phyloP scores from a whole-genome alignment of 53 echinoderm and acorn worm species.

The Stichopus horrens region DNA sequence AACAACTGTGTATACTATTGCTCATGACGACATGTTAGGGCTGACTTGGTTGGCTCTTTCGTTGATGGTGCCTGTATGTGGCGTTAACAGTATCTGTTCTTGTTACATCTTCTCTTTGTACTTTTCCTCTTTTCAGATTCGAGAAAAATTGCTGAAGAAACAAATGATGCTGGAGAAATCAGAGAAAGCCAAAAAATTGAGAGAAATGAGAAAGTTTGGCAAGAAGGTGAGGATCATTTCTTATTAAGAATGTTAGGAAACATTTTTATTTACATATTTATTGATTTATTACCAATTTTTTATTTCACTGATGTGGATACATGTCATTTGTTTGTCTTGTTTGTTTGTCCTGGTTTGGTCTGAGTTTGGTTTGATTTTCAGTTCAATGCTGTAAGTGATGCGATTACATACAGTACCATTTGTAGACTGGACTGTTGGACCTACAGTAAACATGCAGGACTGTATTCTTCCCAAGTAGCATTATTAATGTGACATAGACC shows the following conservation, averaged over 20 bases:
- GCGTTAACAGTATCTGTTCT: too few relatives aligned
- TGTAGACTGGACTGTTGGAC: too few relatives aligned
- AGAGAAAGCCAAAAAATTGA: slow-evolving; percentile 94
- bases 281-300: background rate
- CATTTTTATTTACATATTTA: background rate
- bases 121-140: slow-evolving; percentile 56
- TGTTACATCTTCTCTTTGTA: background rate
- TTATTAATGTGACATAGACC: too few relatives aligned
- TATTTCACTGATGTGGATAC: background rate
- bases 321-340: background rate
- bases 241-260: background rate
- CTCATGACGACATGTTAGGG: too few relatives aligned
- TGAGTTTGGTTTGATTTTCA: background rate
- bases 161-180: slow-evolving; percentile 88
- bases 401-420: background rate
- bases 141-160: slow-evolving; percentile 80
- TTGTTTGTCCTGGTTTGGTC: background rate
- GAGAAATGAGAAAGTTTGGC: slow-evolving; percentile 96
- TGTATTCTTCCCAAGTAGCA: too few relatives aligned
- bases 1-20: too few relatives aligned
- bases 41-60: too few relatives aligned
- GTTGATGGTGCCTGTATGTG: too few relatives aligned
- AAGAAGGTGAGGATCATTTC: slow-evolving; percentile 71
- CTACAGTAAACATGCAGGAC: too few relatives aligned
- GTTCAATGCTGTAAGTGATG: background rate